These are phyloP conservation scores for Acanthococcus lagerstroemiae DNA, from an alignment of 2,888 invertebrate species.

Conservation along the genomic window DNA sequence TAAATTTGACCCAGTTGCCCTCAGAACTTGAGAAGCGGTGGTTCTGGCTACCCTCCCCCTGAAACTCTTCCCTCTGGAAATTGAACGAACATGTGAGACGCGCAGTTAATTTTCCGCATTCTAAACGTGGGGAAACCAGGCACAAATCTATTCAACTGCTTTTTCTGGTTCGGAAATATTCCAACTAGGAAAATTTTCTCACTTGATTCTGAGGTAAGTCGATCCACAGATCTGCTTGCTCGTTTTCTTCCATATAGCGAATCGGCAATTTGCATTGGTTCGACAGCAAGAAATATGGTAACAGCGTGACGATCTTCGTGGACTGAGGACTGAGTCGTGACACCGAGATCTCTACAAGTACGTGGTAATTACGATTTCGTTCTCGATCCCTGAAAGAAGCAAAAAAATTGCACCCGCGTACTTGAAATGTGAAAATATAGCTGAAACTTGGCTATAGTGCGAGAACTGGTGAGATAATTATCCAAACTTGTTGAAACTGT, in stretches of 20 bases:
- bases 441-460: too few relatives aligned
- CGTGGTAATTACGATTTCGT: constrained; percentile 59
- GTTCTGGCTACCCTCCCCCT: too few relatives aligned
- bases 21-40: too few relatives aligned
- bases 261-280: constrained; percentile 56
- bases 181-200: too few relatives aligned
- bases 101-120: neutral
- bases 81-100: too few relatives aligned
- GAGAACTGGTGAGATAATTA: too few relatives aligned
- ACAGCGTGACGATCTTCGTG: constrained; percentile 66
- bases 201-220: constrained; percentile 61
- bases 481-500: too few relatives aligned
- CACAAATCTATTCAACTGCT: neutral
- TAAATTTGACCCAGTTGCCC: too few relatives aligned
- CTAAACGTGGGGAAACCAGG: neutral
- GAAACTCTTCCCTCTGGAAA: too few relatives aligned
- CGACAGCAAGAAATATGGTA: constrained; percentile 66
- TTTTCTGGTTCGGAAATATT: too few relatives aligned
- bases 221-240: constrained; percentile 71
- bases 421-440: too few relatives aligned
- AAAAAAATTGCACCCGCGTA: too few relatives aligned
- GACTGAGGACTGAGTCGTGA: constrained; percentile 62
- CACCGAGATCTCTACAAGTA: constrained; percentile 58
- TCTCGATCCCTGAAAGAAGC: constrained; percentile 58
- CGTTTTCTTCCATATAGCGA: constrained; percentile 76